These are phyloP conservation scores for Discoglossus pictus DNA, from an alignment of 2,797 vertebrate genomes.

Conservation along the genomic window DNA sequence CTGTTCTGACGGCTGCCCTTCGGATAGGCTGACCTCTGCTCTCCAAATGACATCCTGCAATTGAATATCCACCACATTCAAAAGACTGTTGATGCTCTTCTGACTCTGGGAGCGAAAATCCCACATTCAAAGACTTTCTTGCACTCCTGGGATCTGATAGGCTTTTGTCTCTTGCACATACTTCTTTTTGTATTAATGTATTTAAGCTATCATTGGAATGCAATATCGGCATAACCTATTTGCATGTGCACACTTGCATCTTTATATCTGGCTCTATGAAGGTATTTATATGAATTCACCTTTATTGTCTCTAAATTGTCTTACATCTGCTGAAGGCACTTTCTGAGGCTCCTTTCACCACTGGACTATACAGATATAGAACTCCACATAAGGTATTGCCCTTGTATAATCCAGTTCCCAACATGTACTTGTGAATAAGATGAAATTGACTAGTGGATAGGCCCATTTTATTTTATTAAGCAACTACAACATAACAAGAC, in stretches of 20 bases:
- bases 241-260: slow-evolving; percentile 62
- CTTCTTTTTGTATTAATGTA: slow-evolving; percentile 89
- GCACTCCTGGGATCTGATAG: slow-evolving; percentile 89
- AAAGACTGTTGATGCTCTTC: slow-evolving; percentile 82
- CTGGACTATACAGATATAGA: not conserved
- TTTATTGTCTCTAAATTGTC: slow-evolving; percentile 57
- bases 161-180: slow-evolving; percentile 89
- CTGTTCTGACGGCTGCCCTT: slow-evolving; percentile 78
- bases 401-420: too few relatives aligned
- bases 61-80: slow-evolving; percentile 83
- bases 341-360: slow-evolving; percentile 13
- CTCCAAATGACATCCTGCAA: slow-evolving; percentile 92
- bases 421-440: too few relatives aligned
- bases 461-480: too few relatives aligned
- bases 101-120: slow-evolving; percentile 77
- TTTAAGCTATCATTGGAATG: slow-evolving; percentile 88
- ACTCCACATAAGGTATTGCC: not conserved
- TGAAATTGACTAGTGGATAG: too few relatives aligned
- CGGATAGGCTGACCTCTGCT: slow-evolving; percentile 90
- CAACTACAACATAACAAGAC: too few relatives aligned
- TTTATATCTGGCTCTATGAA: slow-evolving; percentile 62
- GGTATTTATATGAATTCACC: slow-evolving; percentile 57
- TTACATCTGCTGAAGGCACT: slow-evolving; percentile 36
- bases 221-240: slow-evolving; percentile 78
- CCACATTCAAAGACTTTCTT: slow-evolving; percentile 84